Percentiles rank a stretch among this genome's conserved stretches.
These are phyloP conservation scores for Eupithecia dodoneata DNA, from an alignment of 2,888 invertebrate species.

Conservation along the genomic window DNA sequence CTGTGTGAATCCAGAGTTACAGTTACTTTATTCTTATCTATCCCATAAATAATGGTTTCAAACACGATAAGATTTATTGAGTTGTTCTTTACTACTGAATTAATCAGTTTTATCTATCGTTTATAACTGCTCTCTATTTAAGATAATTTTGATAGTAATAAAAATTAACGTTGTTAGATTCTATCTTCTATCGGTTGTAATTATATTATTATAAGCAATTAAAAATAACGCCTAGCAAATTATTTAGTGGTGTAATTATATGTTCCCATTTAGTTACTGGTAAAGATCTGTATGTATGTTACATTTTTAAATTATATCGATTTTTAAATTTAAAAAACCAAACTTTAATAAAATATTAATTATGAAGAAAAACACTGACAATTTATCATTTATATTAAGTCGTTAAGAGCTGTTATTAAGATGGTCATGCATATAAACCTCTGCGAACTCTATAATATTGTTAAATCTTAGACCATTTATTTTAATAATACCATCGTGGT, in stretches of 20 bases:
- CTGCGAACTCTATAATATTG: background rate
- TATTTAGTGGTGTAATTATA: background rate
- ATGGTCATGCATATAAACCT: background rate
- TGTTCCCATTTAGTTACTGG: background rate
- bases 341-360: too few relatives aligned
- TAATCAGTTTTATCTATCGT: conserved; percentile 10
- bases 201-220: background rate
- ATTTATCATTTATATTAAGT: background rate
- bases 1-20: conserved; percentile 19
- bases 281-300: background rate
- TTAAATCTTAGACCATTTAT: conserved; percentile 1
- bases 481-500: background rate
- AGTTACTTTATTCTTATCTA: conserved; percentile 31
- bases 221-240: background rate
- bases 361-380: too few relatives aligned
- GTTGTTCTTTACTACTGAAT: conserved; percentile 32
- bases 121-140: background rate
- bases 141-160: background rate
- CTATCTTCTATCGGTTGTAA: background rate
- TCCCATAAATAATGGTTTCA: conserved; percentile 31
- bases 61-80: conserved; percentile 35
- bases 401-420: background rate
- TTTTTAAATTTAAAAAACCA: too few relatives aligned
- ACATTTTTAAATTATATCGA: background rate
- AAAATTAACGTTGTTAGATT: background rate